Evolutionary conservation across 92 coral and sea anemone species (phyloP).

Genomic region (Zoanthus solanderi): DNA sequence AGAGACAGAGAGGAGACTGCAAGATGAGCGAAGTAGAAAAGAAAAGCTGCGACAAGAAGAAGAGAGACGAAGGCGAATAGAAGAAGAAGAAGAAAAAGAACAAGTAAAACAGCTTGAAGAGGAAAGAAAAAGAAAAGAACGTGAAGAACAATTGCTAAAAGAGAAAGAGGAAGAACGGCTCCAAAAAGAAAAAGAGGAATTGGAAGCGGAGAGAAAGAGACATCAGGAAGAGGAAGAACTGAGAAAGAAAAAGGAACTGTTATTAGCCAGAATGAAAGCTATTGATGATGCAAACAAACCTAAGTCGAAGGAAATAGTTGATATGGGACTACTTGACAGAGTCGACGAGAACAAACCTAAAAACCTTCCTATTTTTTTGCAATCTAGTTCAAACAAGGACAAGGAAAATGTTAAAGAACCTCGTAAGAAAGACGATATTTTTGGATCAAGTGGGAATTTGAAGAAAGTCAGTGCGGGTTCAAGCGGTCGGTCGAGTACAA

Average conservation of each 20-base stretch:
- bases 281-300: constrained; percentile 56
- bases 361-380: constrained; percentile 83
- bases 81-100: constrained; percentile 56
- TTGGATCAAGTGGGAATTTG: constrained; percentile 56
- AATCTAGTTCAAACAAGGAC: constrained; percentile 46
- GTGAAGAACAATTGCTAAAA: constrained; percentile 62
- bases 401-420: constrained; percentile 53
- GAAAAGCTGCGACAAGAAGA: constrained; percentile 45
- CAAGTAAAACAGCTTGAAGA: constrained; percentile 53
- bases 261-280: constrained; percentile 86
- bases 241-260: constrained; percentile 85
- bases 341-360: constrained; percentile 69
- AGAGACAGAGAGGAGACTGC: constrained; percentile 47
- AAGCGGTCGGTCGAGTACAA: constrained; percentile 51
- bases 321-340: constrained; percentile 28
- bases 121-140: constrained; percentile 56
- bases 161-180: constrained; percentile 62
- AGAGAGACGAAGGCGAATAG: constrained; percentile 62
- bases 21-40: constrained; percentile 53
- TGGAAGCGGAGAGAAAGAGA: constrained; percentile 67
- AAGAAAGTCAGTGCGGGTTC: constrained; percentile 73
- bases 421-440: constrained; percentile 62
- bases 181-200: constrained; percentile 45
- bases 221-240: constrained; percentile 81
- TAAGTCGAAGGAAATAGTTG: constrained; percentile 60